phyloP scores from a whole-genome alignment of 2,888 invertebrate genomes.

The Leistus spinibarbis region DNA sequence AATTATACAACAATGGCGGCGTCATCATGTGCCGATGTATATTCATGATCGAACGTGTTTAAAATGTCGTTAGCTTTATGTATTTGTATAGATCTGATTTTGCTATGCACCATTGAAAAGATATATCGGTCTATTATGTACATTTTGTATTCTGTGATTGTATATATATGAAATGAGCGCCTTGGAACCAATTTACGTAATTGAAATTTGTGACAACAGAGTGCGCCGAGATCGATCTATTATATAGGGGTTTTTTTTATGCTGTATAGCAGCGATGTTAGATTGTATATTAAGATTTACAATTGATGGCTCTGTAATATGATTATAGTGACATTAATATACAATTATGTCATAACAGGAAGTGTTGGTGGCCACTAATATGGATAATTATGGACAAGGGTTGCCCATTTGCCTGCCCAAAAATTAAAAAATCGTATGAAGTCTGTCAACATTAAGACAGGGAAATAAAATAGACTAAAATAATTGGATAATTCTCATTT shows the following conservation, averaged over 20 bases:
- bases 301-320: constrained; percentile 9
- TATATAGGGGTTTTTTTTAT: neutral
- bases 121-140: neutral
- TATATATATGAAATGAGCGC: neutral
- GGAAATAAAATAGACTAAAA: no score
- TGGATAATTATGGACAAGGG: neutral
- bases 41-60: constrained; percentile 36
- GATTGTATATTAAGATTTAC: neutral
- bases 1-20: constrained; percentile 27
- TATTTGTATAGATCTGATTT: neutral
- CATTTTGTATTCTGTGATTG: neutral
- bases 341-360: constrained; percentile 24
- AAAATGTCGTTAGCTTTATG: constrained; percentile 32
- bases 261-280: neutral
- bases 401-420: neutral
- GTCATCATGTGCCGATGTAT: constrained; percentile 23
- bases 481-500: no score
- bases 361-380: constrained; percentile 16
- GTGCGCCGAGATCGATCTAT: neutral
- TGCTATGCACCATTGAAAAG: neutral
- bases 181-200: constrained; percentile 25
- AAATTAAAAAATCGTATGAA: no score
- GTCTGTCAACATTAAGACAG: no score
- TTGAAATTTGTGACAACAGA: constrained; percentile 32
- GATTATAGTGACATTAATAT: constrained; percentile 30